Conservation (phyloP, 2,888 invertebrate genomes). For the Rhogogaster chlorosoma region DNA sequence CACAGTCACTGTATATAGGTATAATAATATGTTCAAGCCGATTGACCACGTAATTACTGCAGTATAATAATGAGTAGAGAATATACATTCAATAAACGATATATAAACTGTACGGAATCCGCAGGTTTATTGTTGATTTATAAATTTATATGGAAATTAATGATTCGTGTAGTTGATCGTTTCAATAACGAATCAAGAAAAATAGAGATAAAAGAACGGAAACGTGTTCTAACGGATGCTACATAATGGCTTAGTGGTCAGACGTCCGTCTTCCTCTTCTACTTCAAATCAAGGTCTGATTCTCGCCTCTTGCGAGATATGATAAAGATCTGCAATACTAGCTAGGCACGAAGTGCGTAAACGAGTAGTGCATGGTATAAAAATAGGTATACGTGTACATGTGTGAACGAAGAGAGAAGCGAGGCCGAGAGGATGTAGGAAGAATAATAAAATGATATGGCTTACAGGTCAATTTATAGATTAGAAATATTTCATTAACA, state of each 20-base stretch:
- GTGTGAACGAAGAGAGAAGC: not conserved
- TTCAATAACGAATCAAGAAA: not conserved
- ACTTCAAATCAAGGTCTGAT: conserved; percentile 3
- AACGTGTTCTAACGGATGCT: conserved; percentile 27
- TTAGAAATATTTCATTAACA: not conserved
- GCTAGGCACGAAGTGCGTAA: not conserved
- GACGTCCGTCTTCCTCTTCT: not conserved
- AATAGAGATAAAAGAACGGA: not conserved
- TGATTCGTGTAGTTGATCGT: not conserved
- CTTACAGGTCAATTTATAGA: not conserved
- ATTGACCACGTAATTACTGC: conserved; percentile 22
- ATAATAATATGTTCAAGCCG: not conserved
- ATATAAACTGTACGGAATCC: not conserved
- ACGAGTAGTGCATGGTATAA: not conserved
- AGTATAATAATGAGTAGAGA: not conserved
- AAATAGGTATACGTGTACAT: not conserved
- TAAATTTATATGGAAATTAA: not conserved
- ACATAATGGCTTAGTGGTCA: conserved; percentile 12
- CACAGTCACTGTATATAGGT: not conserved
- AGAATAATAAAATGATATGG: not conserved
- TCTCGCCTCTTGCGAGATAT: not conserved
- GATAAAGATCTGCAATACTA: not conserved
- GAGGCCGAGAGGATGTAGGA: not conserved
- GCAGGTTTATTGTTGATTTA: not conserved
- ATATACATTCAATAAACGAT: not conserved